Evolutionary conservation across 2,797 vertebrate species (phyloP).

Genomic region (Sarcoramphus papa): DNA sequence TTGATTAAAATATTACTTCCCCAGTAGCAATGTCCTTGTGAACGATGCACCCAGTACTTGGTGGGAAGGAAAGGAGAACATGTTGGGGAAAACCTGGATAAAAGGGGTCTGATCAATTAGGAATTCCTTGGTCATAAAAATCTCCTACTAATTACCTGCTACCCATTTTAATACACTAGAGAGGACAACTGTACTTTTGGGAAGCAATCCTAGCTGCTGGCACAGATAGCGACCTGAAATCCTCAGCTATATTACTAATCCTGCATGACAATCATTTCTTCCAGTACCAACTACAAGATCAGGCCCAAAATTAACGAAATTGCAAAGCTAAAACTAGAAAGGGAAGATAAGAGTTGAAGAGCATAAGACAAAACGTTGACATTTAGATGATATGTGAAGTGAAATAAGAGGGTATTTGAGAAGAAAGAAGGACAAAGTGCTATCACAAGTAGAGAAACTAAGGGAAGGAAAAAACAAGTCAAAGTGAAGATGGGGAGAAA

Average conservation of each 20-base stretch:
- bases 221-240: neutral
- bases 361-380: neutral
- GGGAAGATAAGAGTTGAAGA: neutral
- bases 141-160: neutral
- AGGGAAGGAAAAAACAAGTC: neutral
- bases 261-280: neutral
- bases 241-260: neutral
- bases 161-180: neutral
- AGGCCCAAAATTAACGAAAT: neutral
- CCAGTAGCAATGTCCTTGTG: neutral
- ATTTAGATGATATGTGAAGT: neutral
- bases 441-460: neutral
- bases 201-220: neutral
- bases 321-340: neutral
- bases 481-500: neutral
- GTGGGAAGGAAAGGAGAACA: neutral
- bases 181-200: neutral
- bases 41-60: neutral
- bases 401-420: neutral
- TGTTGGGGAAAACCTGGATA: neutral
- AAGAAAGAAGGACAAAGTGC: neutral
- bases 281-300: neutral
- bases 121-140: neutral
- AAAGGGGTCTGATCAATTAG: neutral
- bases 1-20: neutral